Evolutionary conservation across 2,113 vertebrate species (phyloP).

Genomic region (Albula glossodonta): DNA sequence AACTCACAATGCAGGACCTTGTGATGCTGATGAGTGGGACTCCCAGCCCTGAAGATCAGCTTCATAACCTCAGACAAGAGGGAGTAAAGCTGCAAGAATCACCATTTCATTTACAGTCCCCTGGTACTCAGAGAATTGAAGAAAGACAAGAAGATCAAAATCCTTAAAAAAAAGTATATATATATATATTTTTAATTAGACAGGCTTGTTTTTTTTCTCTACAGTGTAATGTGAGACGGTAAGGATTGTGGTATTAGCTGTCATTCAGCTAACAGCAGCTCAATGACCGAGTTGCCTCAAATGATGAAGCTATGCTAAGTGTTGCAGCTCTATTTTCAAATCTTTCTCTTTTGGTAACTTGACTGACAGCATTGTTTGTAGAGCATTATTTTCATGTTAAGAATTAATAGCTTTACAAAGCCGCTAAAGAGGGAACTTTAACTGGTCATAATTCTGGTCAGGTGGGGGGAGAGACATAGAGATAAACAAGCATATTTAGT

Average conservation of each 20-base stretch:
- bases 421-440: not conserved
- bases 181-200: not conserved
- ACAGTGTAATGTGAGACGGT: conserved; percentile 29
- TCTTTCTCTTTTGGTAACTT: not conserved
- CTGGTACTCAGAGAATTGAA: not conserved
- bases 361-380: not conserved
- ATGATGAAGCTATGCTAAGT: not conserved
- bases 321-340: not conserved
- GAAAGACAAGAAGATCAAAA: not conserved
- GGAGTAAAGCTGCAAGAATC: not conserved
- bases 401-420: not conserved
- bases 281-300: conserved; percentile 23
- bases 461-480: not conserved
- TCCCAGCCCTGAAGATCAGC: not conserved
- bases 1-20: not conserved
- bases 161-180: not conserved
- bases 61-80: not conserved
- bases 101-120: not conserved
- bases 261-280: conserved; percentile 11
- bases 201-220: conserved; percentile 13
- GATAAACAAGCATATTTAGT: not conserved
- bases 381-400: not conserved
- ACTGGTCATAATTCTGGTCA: not conserved
- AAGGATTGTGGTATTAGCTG: not conserved
- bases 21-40: not conserved